phyloP scores from a whole-genome alignment of 2,113 vertebrate genomes.

The Gobius niger region DNA sequence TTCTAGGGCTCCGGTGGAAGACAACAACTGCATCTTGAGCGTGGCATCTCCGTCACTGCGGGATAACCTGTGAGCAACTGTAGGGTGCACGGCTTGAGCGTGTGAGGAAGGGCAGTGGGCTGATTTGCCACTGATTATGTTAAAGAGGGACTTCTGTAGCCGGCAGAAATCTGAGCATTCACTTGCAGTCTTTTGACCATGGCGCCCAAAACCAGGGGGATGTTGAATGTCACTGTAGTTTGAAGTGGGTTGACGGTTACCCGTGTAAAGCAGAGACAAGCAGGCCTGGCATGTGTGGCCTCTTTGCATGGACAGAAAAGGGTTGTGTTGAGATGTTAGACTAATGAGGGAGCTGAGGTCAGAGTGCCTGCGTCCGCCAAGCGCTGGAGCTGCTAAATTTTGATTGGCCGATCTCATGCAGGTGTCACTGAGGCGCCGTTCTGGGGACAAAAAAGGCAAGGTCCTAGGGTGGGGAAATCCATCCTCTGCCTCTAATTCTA shows the following conservation, averaged over 20 bases:
- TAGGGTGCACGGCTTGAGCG: slow-evolving; percentile 30
- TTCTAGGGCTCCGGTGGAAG: slow-evolving; percentile 31
- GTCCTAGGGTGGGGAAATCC: slow-evolving; percentile 10
- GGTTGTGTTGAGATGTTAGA: slow-evolving; percentile 48
- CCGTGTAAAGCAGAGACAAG: slow-evolving; percentile 34
- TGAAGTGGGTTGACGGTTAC: slow-evolving; percentile 3
- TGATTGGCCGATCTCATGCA: neutral
- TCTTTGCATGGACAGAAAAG: slow-evolving; percentile 25
- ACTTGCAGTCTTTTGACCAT: slow-evolving; percentile 17
- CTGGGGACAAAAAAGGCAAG: slow-evolving; percentile 26
- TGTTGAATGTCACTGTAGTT: slow-evolving; percentile 33
- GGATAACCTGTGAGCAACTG: slow-evolving; percentile 22
- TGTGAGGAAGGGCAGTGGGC: slow-evolving; percentile 20
- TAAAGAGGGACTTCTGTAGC: slow-evolving; percentile 69
- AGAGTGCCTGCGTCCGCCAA: slow-evolving; percentile 57
- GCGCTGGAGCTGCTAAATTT: slow-evolving; percentile 11
- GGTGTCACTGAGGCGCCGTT: slow-evolving; percentile 66
- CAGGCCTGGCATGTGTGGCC: slow-evolving; percentile 46
- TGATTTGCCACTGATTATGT: slow-evolving; percentile 67
- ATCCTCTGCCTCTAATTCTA: slow-evolving; percentile 30
- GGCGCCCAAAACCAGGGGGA: slow-evolving; percentile 25
- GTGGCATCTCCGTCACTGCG: slow-evolving; percentile 23
- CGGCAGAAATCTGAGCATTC: slow-evolving; percentile 68
- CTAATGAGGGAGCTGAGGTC: slow-evolving; percentile 62
- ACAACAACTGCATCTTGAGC: slow-evolving; percentile 11